A percentile compares a stretch with the other conserved stretches of the same genome.
These are phyloP conservation scores for Adela reaumurella DNA, from an alignment of 2,888 invertebrate species.

Conservation along the genomic window DNA sequence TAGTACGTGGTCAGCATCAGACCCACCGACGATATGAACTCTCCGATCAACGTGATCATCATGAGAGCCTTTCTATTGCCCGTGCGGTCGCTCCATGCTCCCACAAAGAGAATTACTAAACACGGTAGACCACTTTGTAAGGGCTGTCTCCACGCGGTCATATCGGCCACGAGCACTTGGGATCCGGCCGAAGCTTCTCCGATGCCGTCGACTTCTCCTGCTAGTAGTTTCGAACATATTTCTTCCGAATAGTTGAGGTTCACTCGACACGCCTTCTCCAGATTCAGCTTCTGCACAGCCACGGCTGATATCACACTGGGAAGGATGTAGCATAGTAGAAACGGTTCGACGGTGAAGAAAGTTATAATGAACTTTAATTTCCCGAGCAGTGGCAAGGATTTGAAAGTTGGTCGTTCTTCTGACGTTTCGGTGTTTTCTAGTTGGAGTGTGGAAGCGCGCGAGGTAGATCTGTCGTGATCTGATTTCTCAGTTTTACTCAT, in stretches of 20 bases:
- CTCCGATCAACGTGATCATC: slow-evolving; percentile 53
- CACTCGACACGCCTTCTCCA: no score
- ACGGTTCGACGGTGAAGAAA: slow-evolving; percentile 63
- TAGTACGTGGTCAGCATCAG: slow-evolving; percentile 49
- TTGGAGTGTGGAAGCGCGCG: no score
- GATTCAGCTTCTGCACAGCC: slow-evolving; percentile 48
- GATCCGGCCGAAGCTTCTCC: slow-evolving; percentile 36
- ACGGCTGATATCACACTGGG: slow-evolving; percentile 59
- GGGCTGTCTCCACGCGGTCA: slow-evolving; percentile 52
- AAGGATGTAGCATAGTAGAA: slow-evolving; percentile 60
- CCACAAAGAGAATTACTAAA: slow-evolving; percentile 53
- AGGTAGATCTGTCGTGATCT: no score
- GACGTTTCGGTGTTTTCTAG: not conserved
- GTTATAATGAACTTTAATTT: no score
- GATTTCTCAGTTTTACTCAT: no score
- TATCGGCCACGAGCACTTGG: slow-evolving; percentile 41
- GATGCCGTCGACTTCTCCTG: slow-evolving; percentile 19
- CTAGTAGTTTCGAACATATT: slow-evolving; percentile 40
- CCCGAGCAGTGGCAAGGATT: no score
- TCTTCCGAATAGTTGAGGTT: slow-evolving; percentile 47
- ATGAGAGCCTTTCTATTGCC: slow-evolving; percentile 56
- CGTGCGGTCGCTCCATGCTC: slow-evolving; percentile 61
- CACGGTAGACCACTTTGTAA: slow-evolving; percentile 55
- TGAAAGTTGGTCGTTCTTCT: not conserved
- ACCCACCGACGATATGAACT: slow-evolving; percentile 47